phyloP scores from a whole-genome alignment of 2,113 vertebrate species.

The Scomber japonicus region DNA sequence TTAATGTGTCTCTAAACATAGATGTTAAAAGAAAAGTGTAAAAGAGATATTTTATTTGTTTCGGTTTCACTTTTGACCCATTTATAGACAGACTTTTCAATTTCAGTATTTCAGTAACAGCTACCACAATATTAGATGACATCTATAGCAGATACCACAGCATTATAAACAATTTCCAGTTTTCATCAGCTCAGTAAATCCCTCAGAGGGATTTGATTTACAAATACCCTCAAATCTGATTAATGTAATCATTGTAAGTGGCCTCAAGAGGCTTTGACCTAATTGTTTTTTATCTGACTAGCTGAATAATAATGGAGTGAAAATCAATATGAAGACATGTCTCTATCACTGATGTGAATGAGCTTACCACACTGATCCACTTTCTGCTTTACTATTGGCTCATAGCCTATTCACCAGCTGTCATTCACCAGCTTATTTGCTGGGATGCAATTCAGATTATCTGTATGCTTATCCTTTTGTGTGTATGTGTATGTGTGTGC shows the following conservation, averaged over 20 bases:
- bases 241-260: slow-evolving; percentile 65
- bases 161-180: slow-evolving; percentile 9
- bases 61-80: not conserved
- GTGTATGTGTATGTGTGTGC: slow-evolving; percentile 4
- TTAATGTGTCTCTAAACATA: no score
- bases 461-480: slow-evolving; percentile 13
- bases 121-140: slow-evolving; percentile 4
- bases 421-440: slow-evolving; percentile 58
- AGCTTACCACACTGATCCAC: slow-evolving; percentile 57
- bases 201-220: slow-evolving; percentile 40
- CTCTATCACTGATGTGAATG: slow-evolving; percentile 26
- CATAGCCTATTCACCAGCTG: slow-evolving; percentile 28
- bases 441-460: slow-evolving; percentile 52
- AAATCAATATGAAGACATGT: slow-evolving; percentile 24
- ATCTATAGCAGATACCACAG: not conserved
- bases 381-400: slow-evolving; percentile 55
- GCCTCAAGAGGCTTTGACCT: slow-evolving; percentile 55
- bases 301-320: slow-evolving; percentile 39
- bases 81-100: not conserved
- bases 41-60: no score
- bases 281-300: slow-evolving; percentile 34
- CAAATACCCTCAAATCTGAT: slow-evolving; percentile 60
- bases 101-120: not conserved
- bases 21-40: no score
- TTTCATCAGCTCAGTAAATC: slow-evolving; percentile 46